Evolutionary conservation across 2,888 invertebrate genomes (phyloP), one percentile per base, ranked within the genome.

Genomic region (Diaprepes abbreviatus): DNA sequence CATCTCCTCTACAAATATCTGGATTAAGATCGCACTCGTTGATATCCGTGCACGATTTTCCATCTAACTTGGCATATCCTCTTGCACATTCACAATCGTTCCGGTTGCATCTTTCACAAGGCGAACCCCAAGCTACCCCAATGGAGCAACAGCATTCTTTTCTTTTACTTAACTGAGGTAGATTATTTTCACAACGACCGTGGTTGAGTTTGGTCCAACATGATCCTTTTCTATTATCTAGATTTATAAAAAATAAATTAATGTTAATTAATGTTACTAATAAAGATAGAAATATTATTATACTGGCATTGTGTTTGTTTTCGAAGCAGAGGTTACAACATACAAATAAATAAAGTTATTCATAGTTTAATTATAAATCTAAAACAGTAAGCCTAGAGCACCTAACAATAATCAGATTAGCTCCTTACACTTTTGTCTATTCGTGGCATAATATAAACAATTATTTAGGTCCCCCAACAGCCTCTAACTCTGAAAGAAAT

Each of bases 121-220:
- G 94, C 24, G 93, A 93, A 3, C 94, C 94, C 95, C 94, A 95
- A 12, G 93, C 94, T 14, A 93, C 88, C 0, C 94, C 94, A 38
- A 94, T 89, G 62, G 93, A 92, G 82, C 93, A 93, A 84, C 95
- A 94, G 82, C 95, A 95, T 83, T 95, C 94, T 36, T 91, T 91
- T 71, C 91, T 88, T 71, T 92, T 85, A 66, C 93, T 90, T 3
- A 91, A 83, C 24, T 88, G 85, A 0, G 91, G 90, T 2, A 94
- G 86, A 75, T 93, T 93, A 74, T 91, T 91, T 84, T 95, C 95
- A 84, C 95, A 95, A 72, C 90, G 88, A 0, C 93, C 93, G 77
- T 92, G 90, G 72, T 91, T 90, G 69, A 93, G 88, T 76, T 91
- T 91, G 0, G 93, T 91, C 95, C 95, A 95, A 78, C 95, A 95